A percentile compares a stretch with the other conserved stretches of the same genome.
Evolutionary conservation across 2,888 invertebrate genomes (phyloP).

Genomic region (Rhagonycha lutea): DNA sequence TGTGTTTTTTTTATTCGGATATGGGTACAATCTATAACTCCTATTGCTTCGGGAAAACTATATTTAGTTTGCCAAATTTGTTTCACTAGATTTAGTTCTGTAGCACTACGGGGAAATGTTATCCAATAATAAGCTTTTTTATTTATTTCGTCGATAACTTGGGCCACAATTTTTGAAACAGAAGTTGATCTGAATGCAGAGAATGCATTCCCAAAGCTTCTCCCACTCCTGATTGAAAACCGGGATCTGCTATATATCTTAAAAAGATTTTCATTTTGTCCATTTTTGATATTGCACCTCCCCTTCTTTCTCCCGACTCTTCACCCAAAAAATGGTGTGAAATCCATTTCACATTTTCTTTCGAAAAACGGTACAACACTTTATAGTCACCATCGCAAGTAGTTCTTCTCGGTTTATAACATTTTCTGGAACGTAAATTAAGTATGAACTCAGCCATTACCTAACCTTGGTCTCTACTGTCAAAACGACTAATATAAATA

Average conservation of each 20-base stretch:
- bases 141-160: neutral
- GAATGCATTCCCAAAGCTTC: constrained; percentile 21
- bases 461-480: too few species aligned
- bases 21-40: constrained; percentile 18
- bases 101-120: constrained; percentile 1
- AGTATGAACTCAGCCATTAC: too few species aligned
- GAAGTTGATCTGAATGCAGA: constrained; percentile 10
- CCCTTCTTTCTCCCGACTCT: constrained; percentile 3
- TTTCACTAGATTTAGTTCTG: constrained; percentile 1
- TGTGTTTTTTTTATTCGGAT: constrained; percentile 11
- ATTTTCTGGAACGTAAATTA: too few species aligned
- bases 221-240: constrained; percentile 16
- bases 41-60: constrained; percentile 14
- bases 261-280: constrained; percentile 17
- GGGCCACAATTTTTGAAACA: constrained; percentile 9
- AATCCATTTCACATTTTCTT: constrained; percentile 9
- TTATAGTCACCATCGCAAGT: too few species aligned
- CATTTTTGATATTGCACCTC: constrained; percentile 7
- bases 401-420: too few species aligned
- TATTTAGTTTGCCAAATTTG: constrained; percentile 8
- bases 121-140: constrained; percentile 9
- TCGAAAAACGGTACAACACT: neutral
- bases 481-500: too few species aligned
- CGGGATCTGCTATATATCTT: constrained; percentile 12
- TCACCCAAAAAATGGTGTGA: constrained; percentile 11